phyloP scores from a whole-genome alignment of 1,140 invertebrate genomes.

The Calliopsis andreniformis region DNA sequence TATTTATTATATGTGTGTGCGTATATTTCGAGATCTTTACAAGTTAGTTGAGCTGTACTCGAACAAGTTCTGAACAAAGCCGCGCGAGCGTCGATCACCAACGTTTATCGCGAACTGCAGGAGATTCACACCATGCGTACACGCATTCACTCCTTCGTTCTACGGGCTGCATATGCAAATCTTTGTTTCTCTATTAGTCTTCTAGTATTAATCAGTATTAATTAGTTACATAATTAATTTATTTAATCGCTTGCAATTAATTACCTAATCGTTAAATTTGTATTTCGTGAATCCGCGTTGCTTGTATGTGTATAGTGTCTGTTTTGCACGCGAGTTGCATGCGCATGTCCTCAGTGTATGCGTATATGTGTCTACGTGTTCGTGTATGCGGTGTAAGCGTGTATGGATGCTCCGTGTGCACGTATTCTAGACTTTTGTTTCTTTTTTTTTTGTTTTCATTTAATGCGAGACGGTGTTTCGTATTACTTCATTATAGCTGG shows the following conservation, averaged over 20 bases:
- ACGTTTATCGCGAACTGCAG: conserved; percentile 34
- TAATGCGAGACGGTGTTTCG: conserved; percentile 64
- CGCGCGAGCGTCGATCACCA: conserved; percentile 43
- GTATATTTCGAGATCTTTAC: conserved; percentile 54
- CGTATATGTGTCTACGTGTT: conserved; percentile 6
- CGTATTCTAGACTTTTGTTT: conserved; percentile 28
- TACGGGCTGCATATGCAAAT: conserved; percentile 74
- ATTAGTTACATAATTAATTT: conserved; percentile 76
- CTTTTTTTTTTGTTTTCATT: conserved; percentile 25
- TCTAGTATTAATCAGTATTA: conserved; percentile 74
- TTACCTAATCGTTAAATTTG: conserved; percentile 72
- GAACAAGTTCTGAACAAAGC: conserved; percentile 54
- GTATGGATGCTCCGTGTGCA: conserved; percentile 17
- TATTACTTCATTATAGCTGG: conserved; percentile 74
- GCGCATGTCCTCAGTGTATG: not conserved
- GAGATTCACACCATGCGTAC: conserved; percentile 55
- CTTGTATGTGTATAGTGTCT: conserved; percentile 32
- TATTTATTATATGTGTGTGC: conserved; percentile 21
- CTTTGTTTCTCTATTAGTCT: conserved; percentile 72
- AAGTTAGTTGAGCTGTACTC: conserved; percentile 50
- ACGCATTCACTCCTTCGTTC: conserved; percentile 71
- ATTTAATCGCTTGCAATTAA: conserved; percentile 70
- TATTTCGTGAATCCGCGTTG: conserved; percentile 63
- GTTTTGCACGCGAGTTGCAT: conserved; percentile 35
- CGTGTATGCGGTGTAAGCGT: conserved; percentile 9